Evolutionary conservation across 2,888 invertebrate genomes (phyloP), one percentile per base, ranked within the genome.

Genomic region (Plusia festucae): DNA sequence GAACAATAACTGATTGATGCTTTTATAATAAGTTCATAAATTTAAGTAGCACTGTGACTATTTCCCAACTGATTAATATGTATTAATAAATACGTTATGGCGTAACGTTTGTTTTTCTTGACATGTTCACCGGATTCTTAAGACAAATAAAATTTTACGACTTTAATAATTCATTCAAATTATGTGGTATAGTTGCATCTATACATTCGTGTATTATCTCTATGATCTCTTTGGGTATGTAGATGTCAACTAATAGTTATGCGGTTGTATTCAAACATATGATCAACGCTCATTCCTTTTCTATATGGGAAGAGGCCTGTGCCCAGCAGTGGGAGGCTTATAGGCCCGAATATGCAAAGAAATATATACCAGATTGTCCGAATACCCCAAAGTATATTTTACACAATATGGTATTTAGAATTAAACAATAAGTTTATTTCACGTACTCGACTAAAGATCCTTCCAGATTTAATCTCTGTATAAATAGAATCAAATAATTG

Each of bases 21-120:
- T 16, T 16, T 55, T 55, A 15, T 4, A 34, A 40, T 20, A 1
- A 30, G 1, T 40, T 55, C 8, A 44, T 60, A 20, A 60, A 46
- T 52, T 54, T 63, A 70, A 54, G 56, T 52, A 30, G 60, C 70
- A 57, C 55, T 60, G 22, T 54, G 13, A 60, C 1, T 51, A 2
- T 75, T 53, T 75, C 56, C 13, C 24, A 60, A 64, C 24, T n/a
- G 9, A 18, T 24, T 15, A 70, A 63, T 60, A 70, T 64, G 34
- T 60, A 53, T 65, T 24, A 40, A 0, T 58, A 11, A 15, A 34
- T 15, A 13, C n/a, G n/a, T 40, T 40, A 15, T 76, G 40, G 13
- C 15, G 65, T 20, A 73, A 70, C 8, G 20, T 58, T 73, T 52
- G 57, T 55, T 44, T 54, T 59, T 22, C 20, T 32, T 57, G 57